Conservation (phyloP, 1,140 invertebrate genomes). For the Tetranychus cinnabarinus region DNA sequence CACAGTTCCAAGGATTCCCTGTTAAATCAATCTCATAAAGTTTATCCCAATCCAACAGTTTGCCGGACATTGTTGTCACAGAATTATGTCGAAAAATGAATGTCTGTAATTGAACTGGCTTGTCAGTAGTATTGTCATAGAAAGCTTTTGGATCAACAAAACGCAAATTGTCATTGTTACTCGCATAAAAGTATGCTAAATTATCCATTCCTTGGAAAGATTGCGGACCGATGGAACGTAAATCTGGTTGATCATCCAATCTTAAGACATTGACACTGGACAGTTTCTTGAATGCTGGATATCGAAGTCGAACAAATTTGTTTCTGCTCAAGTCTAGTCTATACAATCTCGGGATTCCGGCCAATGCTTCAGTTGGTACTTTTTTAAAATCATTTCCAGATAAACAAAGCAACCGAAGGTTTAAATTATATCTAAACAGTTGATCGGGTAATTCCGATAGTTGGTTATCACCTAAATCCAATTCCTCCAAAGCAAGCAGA, state of each 20-base stretch:
- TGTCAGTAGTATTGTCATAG: not conserved
- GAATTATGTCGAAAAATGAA: not conserved
- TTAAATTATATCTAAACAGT: not conserved
- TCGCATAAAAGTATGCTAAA: not conserved
- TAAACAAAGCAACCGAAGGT: not conserved
- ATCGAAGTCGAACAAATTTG: not conserved
- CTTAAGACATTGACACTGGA: not conserved
- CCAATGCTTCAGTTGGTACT: not conserved
- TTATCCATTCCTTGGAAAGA: not conserved
- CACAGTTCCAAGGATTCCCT: slow-evolving; percentile 1
- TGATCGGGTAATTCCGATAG: not conserved
- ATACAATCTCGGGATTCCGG: not conserved
- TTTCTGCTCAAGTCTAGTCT: not conserved
- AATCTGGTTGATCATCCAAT: not conserved
- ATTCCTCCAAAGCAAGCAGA: not conserved
- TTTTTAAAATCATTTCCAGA: not conserved
- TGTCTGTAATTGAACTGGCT: not conserved
- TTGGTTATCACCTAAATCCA: not conserved
- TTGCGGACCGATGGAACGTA: not conserved
- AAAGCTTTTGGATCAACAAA: not conserved
- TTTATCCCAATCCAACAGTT: not conserved
- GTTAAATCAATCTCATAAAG: not conserved
- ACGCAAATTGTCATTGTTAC: not conserved
- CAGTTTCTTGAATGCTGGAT: not conserved
- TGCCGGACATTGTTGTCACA: not conserved